Percentiles rank a stretch among this genome's conserved stretches.
phyloP scores from a whole-genome alignment of 2,797 vertebrate genomes.

The Gymnothorax reevesii region DNA sequence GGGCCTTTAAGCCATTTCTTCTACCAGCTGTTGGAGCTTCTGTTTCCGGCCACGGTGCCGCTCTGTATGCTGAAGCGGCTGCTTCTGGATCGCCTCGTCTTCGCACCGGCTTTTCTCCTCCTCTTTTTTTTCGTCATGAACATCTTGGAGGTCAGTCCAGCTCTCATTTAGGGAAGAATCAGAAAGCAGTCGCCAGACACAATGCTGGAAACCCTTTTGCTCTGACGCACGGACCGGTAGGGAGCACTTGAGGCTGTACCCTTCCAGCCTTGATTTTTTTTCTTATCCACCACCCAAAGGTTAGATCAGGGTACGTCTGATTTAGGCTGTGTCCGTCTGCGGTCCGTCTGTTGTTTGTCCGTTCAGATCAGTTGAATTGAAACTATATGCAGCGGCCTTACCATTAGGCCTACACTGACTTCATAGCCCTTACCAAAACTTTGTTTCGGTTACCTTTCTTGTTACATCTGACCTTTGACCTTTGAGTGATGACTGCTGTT shows the following conservation, averaged over 20 bases:
- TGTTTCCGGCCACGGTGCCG: constrained; percentile 73
- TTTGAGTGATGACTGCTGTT: too few species aligned
- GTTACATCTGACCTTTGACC: too few species aligned
- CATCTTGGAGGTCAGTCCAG: constrained; percentile 77
- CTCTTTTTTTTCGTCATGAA: constrained; percentile 84
- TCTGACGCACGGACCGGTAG: neutral
- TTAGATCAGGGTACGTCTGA: too few species aligned
- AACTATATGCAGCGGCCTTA: too few species aligned
- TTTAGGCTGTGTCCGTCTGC: too few species aligned
- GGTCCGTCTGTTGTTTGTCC: too few species aligned
- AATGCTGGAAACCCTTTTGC: neutral
- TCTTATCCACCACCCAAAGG: too few species aligned
- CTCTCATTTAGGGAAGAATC: neutral
- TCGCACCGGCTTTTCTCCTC: constrained; percentile 81
- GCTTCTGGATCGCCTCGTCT: constrained; percentile 80
- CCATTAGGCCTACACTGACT: too few species aligned
- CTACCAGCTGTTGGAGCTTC: constrained; percentile 81
- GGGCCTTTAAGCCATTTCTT: constrained; percentile 85
- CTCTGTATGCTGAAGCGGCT: constrained; percentile 77
- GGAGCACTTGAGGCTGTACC: neutral
- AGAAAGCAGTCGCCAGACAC: neutral
- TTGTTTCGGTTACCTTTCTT: too few species aligned
- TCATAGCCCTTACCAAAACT: too few species aligned
- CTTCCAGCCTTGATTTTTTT: neutral
- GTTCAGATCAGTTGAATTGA: too few species aligned